Percentiles rank a stretch among this genome's conserved stretches.
phyloP scores from a whole-genome alignment of 2,797 vertebrate genomes.

The Babyrousa celebensis region DNA sequence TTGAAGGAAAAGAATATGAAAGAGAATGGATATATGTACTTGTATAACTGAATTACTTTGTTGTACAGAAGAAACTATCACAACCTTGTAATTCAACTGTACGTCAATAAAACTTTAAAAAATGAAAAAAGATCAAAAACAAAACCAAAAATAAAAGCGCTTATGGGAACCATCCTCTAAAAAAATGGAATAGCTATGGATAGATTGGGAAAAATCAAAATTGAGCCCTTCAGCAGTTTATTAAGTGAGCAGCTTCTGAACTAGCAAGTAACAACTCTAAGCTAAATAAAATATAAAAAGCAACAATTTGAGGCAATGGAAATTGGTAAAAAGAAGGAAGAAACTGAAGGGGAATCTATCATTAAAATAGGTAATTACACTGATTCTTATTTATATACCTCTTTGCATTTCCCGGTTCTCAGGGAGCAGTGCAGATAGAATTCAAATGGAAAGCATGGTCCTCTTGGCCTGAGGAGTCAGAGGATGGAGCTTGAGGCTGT shows the following conservation, averaged over 20 bases:
- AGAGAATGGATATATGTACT: too few species aligned
- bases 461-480: background rate
- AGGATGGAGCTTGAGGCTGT: background rate
- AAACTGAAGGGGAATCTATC: background rate
- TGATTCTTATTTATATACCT: background rate
- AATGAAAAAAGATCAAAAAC: too few species aligned
- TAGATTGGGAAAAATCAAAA: background rate
- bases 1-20: too few species aligned
- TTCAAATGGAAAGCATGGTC: background rate
- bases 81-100: too few species aligned
- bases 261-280: background rate
- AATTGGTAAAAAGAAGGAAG: background rate
- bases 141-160: background rate
- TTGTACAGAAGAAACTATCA: too few species aligned
- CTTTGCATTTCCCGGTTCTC: background rate
- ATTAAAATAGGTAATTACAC: background rate
- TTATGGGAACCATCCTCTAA: background rate
- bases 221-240: background rate
- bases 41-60: too few species aligned
- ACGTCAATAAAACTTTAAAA: too few species aligned
- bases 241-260: background rate
- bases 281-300: slow-evolving; percentile 5
- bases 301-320: background rate
- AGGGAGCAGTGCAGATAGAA: background rate
- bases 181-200: background rate